Conservation (phyloP, 2,888 invertebrate genomes). For the Tetragonisca angustula region DNA sequence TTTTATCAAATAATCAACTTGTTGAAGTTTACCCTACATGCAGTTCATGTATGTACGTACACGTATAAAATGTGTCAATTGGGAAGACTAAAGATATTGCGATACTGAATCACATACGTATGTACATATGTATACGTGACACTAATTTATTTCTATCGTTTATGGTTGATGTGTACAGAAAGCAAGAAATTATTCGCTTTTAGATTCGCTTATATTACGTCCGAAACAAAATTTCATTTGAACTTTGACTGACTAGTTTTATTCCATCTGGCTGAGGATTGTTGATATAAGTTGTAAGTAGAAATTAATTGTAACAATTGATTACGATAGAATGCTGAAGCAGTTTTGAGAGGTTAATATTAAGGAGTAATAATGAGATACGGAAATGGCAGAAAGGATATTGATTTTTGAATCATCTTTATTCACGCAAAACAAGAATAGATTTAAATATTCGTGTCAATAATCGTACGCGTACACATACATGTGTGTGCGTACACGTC, state of each 20-base stretch:
- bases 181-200: background rate
- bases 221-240: too few relatives aligned
- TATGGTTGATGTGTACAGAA: too few relatives aligned
- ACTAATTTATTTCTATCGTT: too few relatives aligned
- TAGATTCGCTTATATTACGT: background rate
- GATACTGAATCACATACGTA: too few relatives aligned
- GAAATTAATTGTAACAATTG: background rate
- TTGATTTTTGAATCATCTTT: slow-evolving; percentile 75
- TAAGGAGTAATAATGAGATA: background rate
- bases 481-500: slow-evolving; percentile 37
- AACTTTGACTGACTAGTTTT: background rate
- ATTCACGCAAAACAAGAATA: slow-evolving; percentile 79
- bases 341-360: background rate
- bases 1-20: too few relatives aligned
- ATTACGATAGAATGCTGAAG: background rate
- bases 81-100: too few relatives aligned
- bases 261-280: background rate
- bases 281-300: background rate
- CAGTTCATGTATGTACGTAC: too few relatives aligned
- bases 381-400: background rate
- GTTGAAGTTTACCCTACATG: too few relatives aligned
- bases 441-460: slow-evolving; percentile 75
- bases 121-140: too few relatives aligned
- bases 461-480: slow-evolving; percentile 59
- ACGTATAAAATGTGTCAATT: too few relatives aligned